phyloP scores from a whole-genome alignment of 1,140 invertebrate species.

The Pristionchus pacificus region DNA sequence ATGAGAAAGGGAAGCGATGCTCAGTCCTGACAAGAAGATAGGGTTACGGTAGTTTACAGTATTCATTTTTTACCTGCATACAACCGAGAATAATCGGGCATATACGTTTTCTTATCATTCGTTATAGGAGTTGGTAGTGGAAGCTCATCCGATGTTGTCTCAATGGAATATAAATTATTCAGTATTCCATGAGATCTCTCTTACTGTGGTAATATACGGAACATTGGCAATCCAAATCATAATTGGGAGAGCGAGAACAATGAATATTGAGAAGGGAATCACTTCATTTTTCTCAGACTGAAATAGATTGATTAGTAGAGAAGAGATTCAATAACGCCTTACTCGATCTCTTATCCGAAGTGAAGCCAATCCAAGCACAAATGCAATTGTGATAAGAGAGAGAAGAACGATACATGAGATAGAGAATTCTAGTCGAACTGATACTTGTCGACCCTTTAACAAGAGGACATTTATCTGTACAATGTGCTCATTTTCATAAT shows the following conservation, averaged over 20 bases:
- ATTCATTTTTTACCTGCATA: slow-evolving; percentile 37
- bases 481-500: no score
- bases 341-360: slow-evolving; percentile 27
- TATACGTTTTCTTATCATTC: slow-evolving; percentile 19
- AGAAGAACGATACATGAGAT: slow-evolving; percentile 14
- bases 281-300: slow-evolving; percentile 13
- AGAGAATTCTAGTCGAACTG: slow-evolving; percentile 25
- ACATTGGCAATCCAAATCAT: slow-evolving; percentile 25
- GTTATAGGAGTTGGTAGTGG: neutral
- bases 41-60: no score
- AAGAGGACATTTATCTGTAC: no score
- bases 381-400: slow-evolving; percentile 29
- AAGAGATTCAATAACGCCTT: no score
- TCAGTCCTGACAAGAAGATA: slow-evolving; percentile 36
- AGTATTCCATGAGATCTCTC: slow-evolving; percentile 9
- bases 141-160: neutral
- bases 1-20: slow-evolving; percentile 46
- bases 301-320: slow-evolving; percentile 1
- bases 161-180: slow-evolving; percentile 14
- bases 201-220: slow-evolving; percentile 24
- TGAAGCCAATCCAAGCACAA: slow-evolving; percentile 16
- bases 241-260: slow-evolving; percentile 20
- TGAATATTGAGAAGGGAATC: slow-evolving; percentile 20
- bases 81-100: slow-evolving; percentile 9
- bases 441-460: no score